Percentiles rank a stretch among this genome's conserved stretches.
Evolutionary conservation across 2,113 vertebrate genomes (phyloP).

Genomic region (Mobula hypostoma): DNA sequence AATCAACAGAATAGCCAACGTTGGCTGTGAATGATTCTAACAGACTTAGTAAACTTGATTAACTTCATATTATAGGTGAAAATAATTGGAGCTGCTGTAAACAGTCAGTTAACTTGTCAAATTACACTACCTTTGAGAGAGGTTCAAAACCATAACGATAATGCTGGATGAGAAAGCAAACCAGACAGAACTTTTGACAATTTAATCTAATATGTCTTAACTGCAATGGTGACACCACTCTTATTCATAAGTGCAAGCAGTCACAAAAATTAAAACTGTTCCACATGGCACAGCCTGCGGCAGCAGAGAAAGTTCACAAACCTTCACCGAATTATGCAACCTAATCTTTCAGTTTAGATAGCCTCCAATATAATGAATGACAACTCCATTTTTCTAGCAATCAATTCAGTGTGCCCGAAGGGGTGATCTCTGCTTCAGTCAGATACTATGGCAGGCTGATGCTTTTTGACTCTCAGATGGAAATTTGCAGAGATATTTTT

Average conservation of each 20-base stretch:
- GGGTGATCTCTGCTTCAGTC: background rate
- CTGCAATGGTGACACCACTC: background rate
- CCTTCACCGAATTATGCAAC: slow-evolving; percentile 5
- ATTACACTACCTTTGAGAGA: background rate
- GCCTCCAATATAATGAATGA: background rate
- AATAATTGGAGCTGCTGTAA: slow-evolving; percentile 23
- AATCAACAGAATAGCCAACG: background rate
- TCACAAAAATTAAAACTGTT: background rate
- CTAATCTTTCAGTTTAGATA: slow-evolving; percentile 18
- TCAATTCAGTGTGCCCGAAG: background rate
- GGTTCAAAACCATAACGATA: background rate
- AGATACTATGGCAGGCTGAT: background rate
- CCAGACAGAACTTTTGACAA: background rate
- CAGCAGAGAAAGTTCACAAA: background rate
- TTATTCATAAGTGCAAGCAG: background rate
- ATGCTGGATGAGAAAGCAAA: slow-evolving; percentile 16
- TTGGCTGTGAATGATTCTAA: background rate
- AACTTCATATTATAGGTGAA: background rate
- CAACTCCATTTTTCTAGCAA: background rate
- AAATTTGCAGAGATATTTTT: slow-evolving; percentile 21
- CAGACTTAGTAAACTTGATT: background rate
- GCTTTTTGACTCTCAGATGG: background rate
- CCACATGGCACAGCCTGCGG: background rate
- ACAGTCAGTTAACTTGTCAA: background rate
- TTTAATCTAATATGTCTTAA: background rate